Evolutionary conservation across 1,140 invertebrate species (phyloP).

Genomic region (Patella vulgata): DNA sequence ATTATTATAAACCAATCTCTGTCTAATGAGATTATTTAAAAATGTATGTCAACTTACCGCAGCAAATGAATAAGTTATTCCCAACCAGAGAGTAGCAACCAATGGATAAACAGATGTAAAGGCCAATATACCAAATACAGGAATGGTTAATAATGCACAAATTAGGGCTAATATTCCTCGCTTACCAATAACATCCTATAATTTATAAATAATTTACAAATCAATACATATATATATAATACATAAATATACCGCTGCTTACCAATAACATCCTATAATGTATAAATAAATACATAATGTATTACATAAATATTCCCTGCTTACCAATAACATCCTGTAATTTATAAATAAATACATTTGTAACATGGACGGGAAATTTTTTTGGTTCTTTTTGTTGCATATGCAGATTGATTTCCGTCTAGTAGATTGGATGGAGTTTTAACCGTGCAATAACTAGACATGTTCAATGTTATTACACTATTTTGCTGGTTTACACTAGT

Average conservation of each 20-base stretch:
- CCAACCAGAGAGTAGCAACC: conserved; percentile 65
- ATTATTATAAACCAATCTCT: no score
- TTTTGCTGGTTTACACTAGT: no score
- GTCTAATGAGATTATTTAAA: no score
- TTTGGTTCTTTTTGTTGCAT: not conserved
- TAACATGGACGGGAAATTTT: not conserved
- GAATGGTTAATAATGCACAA: conserved; percentile 63
- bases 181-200: conserved; percentile 66
- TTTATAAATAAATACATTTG: not conserved
- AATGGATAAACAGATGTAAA: conserved; percentile 63
- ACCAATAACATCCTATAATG: conserved; percentile 64
- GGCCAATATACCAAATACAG: conserved; percentile 66
- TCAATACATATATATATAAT: not conserved
- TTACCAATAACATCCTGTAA: conserved; percentile 66
- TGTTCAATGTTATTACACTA: no score
- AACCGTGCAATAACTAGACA: no score
- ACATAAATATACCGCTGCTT: conserved; percentile 34
- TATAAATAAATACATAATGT: not conserved
- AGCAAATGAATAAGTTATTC: conserved; percentile 67
- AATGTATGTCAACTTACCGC: conserved; percentile 68
- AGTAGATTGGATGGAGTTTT: no score
- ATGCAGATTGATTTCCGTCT: no score
- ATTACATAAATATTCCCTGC: conserved; percentile 57
- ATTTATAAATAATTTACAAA: no score
- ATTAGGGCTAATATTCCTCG: conserved; percentile 60